Base-by-base conservation (phyloP, 1,140 invertebrate genomes). In the Lucilia cuprina region DNA sequence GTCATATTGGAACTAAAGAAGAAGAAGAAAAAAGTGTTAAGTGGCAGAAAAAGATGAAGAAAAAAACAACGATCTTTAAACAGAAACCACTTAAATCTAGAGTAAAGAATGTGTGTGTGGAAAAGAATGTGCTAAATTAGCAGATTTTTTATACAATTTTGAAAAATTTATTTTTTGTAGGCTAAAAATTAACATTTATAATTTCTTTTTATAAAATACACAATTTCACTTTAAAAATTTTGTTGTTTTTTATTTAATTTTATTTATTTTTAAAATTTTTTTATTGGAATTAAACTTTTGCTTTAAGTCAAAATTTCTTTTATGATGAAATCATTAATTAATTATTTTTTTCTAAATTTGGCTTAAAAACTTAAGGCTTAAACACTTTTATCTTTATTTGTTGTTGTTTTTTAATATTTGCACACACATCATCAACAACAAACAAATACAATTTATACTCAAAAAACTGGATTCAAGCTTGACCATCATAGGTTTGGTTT, bases 381-480 rank as follows among this genome's bases (percentile, higher is more conserved):
- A 14, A 14, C 17, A 60, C 50, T 60, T 60, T 17, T 60, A n/a
- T n/a, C 13, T 60, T 17, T 60, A 60, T 60, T 14, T 60, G 4
- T 14, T 55, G 0, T 60, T 60, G 5, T 60, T 50, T 19, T 80
- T 50, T 80, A 10, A 47, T 80, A 49, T 80, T 80, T 80, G 77
- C 77, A 80, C 77, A 80, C 77, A 80, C n/a, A 25, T 10, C 41
- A 41, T 3, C 41, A 30, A 30, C 25, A 30, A 30, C 25, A 30
- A 30, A 30, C 25, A 41, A 41, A 41, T 8, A 41, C 41, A 41
- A 41, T 41, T 41, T 7, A 41, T 41, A 41, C 21, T 80, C 10
- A 49, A 19, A 80, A 80, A 80, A 80, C 77, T 80, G 77, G 77
- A 80, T 80, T 80, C 21, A 21, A n/a, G 77, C 55, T 83, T 74